Base-by-base conservation (phyloP, 1,140 invertebrate genomes). In the Trachymyrmex septentrionalis region DNA sequence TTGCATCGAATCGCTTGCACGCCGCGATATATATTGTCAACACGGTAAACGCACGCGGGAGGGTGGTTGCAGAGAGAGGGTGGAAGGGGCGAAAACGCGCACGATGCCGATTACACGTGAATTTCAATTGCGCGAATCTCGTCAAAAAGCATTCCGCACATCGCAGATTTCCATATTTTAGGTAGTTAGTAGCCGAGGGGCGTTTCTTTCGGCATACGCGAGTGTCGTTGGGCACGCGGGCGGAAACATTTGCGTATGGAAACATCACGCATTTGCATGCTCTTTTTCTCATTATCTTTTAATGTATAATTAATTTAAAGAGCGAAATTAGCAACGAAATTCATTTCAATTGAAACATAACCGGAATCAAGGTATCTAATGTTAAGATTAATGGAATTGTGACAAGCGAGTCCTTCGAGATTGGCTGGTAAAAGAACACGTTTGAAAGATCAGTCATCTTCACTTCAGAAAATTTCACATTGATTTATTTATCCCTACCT, bases 1-100 rank as follows among this genome's bases (percentile, higher is more conserved):
- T 90, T 4, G 73, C 86, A 85, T 89, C 80, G 89, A 87, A 77
- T 90, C 57, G 53, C 75, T 64, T 81, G 57, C 80, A 34, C 14
- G 34, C 21, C n/a, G 86, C 77, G 69, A 81, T 63, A 63, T 85
- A 90, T 89, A 90, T 89, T 87, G 77, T 89, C 88, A 87, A 59
- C 48, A 50, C 16, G 63, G n/a, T 3, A 72, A 44, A 80, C 67
- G n/a, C 34, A 73, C 59, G 21, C 24, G 30, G 16, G 19, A 57
- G 19, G 1, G 12, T 53, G 1, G 12, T 53, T 10, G n/a, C 10
- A 12, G 21, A 24, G 21, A 24, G 34, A 38, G 57, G 38, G 12
- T 10, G 3, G 9, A 19, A 27, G 61, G 48, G 16, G 44, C 2
- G 71, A 21, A 44, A 19, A 64, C 19, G 19, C 64, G 24, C 34